Evolutionary conservation across 2,888 invertebrate species (phyloP).

Genomic region (Tetrapedia diversipes): DNA sequence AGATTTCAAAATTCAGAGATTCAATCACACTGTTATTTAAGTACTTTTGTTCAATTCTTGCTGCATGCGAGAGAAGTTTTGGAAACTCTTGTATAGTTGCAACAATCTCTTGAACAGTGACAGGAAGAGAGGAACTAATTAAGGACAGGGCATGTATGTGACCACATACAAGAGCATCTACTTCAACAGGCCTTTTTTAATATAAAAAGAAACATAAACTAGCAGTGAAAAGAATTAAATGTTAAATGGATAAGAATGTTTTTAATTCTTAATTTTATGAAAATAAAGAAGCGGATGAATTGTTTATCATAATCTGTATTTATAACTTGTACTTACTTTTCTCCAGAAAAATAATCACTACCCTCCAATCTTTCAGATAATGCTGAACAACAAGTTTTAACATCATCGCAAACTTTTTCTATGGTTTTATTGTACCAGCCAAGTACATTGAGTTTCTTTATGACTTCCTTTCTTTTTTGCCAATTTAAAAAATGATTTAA

Average conservation of each 20-base stretch:
- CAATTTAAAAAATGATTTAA: constrained; percentile 92
- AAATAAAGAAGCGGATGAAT: not conserved
- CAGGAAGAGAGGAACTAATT: constrained; percentile 81
- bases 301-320: not conserved
- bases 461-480: constrained; percentile 88
- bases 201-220: constrained; percentile 16
- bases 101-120: constrained; percentile 75
- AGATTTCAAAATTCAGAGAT: constrained; percentile 67
- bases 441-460: constrained; percentile 89
- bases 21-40: constrained; percentile 53
- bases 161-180: constrained; percentile 92
- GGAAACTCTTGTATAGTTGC: constrained; percentile 82
- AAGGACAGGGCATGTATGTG: constrained; percentile 83
- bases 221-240: not conserved
- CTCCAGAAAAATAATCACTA: constrained; percentile 92
- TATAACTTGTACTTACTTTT: constrained; percentile 85
- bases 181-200: constrained; percentile 87
- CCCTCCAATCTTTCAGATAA: constrained; percentile 92
- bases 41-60: constrained; percentile 66
- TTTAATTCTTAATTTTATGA: not conserved
- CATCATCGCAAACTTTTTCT: constrained; percentile 90
- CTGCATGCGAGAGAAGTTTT: constrained; percentile 79
- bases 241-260: not conserved
- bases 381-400: constrained; percentile 93
- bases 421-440: constrained; percentile 92